Conservation (phyloP, 2,888 invertebrate species). For the Drosophila eohydei region DNA sequence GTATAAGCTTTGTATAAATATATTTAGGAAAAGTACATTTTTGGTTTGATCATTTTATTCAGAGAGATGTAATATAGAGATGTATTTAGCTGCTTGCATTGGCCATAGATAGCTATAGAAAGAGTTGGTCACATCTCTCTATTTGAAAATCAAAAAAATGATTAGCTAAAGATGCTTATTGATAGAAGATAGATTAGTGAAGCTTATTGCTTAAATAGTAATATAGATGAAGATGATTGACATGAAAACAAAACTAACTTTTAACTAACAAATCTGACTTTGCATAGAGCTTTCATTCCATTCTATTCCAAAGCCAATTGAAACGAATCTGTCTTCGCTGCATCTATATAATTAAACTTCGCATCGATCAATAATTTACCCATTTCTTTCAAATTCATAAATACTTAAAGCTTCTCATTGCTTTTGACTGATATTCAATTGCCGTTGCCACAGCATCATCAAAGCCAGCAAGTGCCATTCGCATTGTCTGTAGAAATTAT, state of each 20-base stretch:
- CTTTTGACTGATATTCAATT: constrained; percentile 38
- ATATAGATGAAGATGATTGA: too few relatives aligned
- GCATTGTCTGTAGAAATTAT: constrained; percentile 65
- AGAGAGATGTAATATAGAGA: too few relatives aligned
- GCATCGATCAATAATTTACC: neutral
- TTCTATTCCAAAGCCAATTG: neutral
- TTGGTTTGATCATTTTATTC: too few relatives aligned
- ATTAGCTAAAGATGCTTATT: neutral
- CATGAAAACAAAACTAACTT: too few relatives aligned
- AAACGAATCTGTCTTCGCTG: neutral
- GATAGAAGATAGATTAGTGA: neutral
- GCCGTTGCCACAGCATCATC: neutral
- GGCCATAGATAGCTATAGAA: too few relatives aligned
- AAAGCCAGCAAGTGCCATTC: constrained; percentile 21
- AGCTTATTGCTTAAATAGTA: neutral
- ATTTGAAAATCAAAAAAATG: neutral
- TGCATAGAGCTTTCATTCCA: too few relatives aligned
- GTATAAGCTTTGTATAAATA: too few relatives aligned
- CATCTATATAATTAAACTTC: neutral
- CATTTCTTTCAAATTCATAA: neutral
- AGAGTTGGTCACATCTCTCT: neutral
- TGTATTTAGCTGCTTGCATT: too few relatives aligned
- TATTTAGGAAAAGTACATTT: too few relatives aligned
- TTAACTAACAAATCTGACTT: too few relatives aligned
- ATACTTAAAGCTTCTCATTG: neutral